A percentile compares a stretch with the other conserved stretches of the same genome.
Evolutionary conservation across 2,888 invertebrate species (phyloP).

Genomic region (Mythimna lalbum): DNA sequence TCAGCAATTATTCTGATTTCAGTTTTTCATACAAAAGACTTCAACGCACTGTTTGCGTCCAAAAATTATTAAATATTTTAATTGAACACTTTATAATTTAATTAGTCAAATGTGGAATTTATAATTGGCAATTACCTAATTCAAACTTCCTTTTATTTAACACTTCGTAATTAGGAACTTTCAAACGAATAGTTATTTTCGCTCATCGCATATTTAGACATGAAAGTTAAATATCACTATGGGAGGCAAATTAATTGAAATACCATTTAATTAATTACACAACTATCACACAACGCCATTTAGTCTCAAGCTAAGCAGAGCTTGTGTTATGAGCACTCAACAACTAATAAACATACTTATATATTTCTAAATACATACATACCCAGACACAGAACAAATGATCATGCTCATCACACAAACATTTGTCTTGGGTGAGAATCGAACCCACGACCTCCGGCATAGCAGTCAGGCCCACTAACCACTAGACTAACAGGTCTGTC

Average conservation of each 20-base stretch:
- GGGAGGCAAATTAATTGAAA: not conserved
- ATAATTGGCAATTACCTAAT: not conserved
- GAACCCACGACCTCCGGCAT: no score
- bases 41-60: constrained; percentile 59
- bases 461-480: no score
- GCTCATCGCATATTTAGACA: constrained; percentile 1
- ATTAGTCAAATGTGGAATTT: constrained; percentile 16
- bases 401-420: no score
- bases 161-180: constrained; percentile 30
- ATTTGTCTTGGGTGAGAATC: no score
- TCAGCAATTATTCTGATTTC: not conserved
- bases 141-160: constrained; percentile 10
- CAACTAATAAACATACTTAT: no score
- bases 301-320: no score
- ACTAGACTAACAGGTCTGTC: no score
- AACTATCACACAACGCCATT: no score
- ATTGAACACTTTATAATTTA: constrained; percentile 22
- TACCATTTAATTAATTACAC: no score
- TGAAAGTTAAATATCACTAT: constrained; percentile 2
- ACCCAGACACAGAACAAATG: no score
- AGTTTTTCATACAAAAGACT: constrained; percentile 62
- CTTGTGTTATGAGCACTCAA: no score
- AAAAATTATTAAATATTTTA: constrained; percentile 6
- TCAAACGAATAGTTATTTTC: constrained; percentile 14
- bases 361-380: no score